Evolutionary conservation across 30 jellyfish, hydroid and myxozoan genomes (phyloP).

Genomic region (Turritopsis dohrnii): DNA sequence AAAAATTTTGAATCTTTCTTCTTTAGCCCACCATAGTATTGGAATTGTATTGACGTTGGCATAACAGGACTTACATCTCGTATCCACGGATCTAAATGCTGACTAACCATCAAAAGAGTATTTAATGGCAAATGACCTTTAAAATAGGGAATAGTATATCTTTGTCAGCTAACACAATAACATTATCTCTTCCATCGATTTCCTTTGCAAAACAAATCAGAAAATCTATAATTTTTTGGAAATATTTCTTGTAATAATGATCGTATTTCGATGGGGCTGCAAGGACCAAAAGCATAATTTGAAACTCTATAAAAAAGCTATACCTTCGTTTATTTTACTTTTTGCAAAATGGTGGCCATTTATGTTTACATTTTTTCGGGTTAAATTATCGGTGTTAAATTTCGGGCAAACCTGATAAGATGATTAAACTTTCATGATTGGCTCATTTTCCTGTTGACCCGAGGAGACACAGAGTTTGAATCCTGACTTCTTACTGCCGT

Average conservation of each 20-base stretch:
- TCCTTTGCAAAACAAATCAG: neutral
- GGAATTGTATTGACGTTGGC: conserved; percentile 4
- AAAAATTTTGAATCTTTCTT: conserved; percentile 2
- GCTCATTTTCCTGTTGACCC: neutral
- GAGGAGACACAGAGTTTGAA: neutral
- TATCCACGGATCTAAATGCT: conserved; percentile 19
- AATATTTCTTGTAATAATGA: conserved; percentile 3
- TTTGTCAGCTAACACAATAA: conserved; percentile 13
- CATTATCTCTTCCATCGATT: conserved; percentile 3
- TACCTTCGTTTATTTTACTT: too few relatives aligned
- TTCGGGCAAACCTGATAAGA: neutral
- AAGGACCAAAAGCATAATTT: conserved; percentile 10
- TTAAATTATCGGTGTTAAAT: neutral
- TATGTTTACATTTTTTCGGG: neutral
- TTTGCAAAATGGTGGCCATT: neutral
- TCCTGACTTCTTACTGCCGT: neutral
- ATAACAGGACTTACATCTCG: conserved; percentile 25
- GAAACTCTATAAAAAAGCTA: too few relatives aligned
- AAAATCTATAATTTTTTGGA: conserved; percentile 9
- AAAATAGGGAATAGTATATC: conserved; percentile 8
- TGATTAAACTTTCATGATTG: neutral
- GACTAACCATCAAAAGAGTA: neutral
- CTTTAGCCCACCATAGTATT: conserved; percentile 13
- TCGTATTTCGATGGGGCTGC: conserved; percentile 9
- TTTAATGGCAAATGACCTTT: neutral